phyloP scores from a whole-genome alignment of 2,888 invertebrate species.

The Mesodorylaimus sp. region DNA sequence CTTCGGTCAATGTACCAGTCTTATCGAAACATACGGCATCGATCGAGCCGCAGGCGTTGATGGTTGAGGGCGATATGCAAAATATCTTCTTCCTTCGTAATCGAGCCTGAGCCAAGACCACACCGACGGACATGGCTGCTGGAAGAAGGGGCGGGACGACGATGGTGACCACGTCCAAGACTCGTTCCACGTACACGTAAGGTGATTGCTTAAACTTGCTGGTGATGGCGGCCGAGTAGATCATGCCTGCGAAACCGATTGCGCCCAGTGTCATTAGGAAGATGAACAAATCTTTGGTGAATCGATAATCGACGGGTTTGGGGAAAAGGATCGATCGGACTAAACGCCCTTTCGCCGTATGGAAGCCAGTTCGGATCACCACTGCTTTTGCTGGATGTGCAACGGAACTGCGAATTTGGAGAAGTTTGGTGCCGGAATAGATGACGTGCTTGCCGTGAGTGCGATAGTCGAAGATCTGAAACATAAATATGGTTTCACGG shows the following conservation, averaged over 20 bases:
- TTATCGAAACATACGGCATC: slow-evolving; percentile 37
- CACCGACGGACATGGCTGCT: slow-evolving; percentile 41
- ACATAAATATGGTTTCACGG: neutral
- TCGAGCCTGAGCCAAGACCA: slow-evolving; percentile 35
- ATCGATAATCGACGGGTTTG: slow-evolving; percentile 70
- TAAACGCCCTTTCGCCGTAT: slow-evolving; percentile 52
- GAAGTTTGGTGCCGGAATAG: no score
- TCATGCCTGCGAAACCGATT: slow-evolving; percentile 60
- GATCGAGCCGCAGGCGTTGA: slow-evolving; percentile 37
- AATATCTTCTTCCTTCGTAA: slow-evolving; percentile 35
- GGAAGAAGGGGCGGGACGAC: slow-evolving; percentile 80
- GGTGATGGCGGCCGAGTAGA: slow-evolving; percentile 58
- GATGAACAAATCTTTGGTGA: slow-evolving; percentile 45
- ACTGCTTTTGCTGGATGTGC: slow-evolving; percentile 52
- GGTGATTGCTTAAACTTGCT: no score
- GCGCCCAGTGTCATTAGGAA: slow-evolving; percentile 54
- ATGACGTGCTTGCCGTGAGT: neutral
- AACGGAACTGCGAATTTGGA: no score
- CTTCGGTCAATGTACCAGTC: slow-evolving; percentile 32
- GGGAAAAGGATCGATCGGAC: slow-evolving; percentile 85
- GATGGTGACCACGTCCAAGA: slow-evolving; percentile 73
- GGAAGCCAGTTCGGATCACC: slow-evolving; percentile 52
- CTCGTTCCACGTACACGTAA: slow-evolving; percentile 56
- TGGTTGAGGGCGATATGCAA: slow-evolving; percentile 37
- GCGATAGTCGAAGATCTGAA: no score